A percentile compares a stretch with the other conserved stretches of the same genome.
Conservation (phyloP, 2,113 vertebrate genomes). For the Eurystomus gularis region DNA sequence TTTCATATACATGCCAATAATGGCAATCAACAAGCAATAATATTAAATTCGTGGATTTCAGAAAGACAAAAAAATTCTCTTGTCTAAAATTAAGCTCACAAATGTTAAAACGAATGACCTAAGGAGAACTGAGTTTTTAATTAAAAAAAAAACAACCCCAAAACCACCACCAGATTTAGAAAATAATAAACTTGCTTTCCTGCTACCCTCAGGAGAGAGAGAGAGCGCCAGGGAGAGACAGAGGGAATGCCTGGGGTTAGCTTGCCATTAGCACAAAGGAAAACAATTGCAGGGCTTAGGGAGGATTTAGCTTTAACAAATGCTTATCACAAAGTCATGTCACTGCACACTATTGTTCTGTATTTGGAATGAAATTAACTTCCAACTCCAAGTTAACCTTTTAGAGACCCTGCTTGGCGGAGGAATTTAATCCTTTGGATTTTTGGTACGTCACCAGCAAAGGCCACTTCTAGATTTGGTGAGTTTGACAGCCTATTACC, state of each 20-base stretch:
- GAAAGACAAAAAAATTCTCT: not conserved
- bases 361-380: slow-evolving; percentile 55
- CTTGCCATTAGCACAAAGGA: slow-evolving; percentile 38
- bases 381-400: slow-evolving; percentile 25
- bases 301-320: slow-evolving; percentile 55
- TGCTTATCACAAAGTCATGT: slow-evolving; percentile 30
- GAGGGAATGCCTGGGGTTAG: not conserved
- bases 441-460: not conserved
- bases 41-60: not conserved
- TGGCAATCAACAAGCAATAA: not conserved
- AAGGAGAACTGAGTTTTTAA: not conserved
- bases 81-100: not conserved
- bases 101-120: not conserved
- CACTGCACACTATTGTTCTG: slow-evolving; percentile 29
- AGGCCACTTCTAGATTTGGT: not conserved
- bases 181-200: slow-evolving; percentile 14
- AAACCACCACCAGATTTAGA: not conserved
- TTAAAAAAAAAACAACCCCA: not conserved
- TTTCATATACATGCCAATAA: not conserved
- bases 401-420: not conserved
- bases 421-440: slow-evolving; percentile 22
- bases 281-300: slow-evolving; percentile 44
- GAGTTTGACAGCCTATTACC: not conserved
- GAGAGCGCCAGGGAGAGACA: not conserved
- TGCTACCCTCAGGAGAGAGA: not conserved